Evolutionary conservation across 1,140 invertebrate genomes (phyloP), one percentile per base, ranked within the genome.

Genomic region (Drosophila ananassae): DNA sequence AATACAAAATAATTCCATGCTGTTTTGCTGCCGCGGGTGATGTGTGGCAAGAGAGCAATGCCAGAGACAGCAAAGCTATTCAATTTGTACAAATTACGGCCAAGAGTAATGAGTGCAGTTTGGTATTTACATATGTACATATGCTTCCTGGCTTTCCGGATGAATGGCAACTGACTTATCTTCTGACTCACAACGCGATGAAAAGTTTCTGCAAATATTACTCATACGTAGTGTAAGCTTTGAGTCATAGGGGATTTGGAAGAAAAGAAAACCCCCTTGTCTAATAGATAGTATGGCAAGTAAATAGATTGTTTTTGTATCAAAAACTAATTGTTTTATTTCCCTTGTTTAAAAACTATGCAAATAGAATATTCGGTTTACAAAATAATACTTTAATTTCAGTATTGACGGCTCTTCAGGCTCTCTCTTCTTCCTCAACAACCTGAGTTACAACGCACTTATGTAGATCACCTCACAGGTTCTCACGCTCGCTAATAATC

Each of bases 361-460:
- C 61, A 80, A 80, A 78, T 77, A 37, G 52, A 81, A 89, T 79
- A 76, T 77, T 89, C 83, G 84, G 77, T 77, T 73, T 77, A 87
- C 67, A 87, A 87, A 87, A 89, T 87, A 87, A 87, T 89, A 87
- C 83, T 89, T 77, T 47, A 56, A 37, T 59, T 72, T 79, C 59
- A 67, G 47, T 61, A 57, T 67, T 56, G 60, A 47, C 62, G 54
- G 39, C 44, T 39, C 69, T 51, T 67, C 64, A 62, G 63, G 64
- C 77, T 51, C 30, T 25, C 25, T 30, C 46, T 60, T 22, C 17
- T 17, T 17, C 17, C 17, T 41, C 57, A 66, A 80, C 63, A 84
- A 85, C 71, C 66, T 59, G 60, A 25, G 58, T 51, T 47, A 71
- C 63, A 75, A 79, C 56, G 48, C 67, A 58, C 55, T 44, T 44